Evolutionary conservation across 2,888 invertebrate genomes (phyloP).

Genomic region (Lapara coniferarum): DNA sequence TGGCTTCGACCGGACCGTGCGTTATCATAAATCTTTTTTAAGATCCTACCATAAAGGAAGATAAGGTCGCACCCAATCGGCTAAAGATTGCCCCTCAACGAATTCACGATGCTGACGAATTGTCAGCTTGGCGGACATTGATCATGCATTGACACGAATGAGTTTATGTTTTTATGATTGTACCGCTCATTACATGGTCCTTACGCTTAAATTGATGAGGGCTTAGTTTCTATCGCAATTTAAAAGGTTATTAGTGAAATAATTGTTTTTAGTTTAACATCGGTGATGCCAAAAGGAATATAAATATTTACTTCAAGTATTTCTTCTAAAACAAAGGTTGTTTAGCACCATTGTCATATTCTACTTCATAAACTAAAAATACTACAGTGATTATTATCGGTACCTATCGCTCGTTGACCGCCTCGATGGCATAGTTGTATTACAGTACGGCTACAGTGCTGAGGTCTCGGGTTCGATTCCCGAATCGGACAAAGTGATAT

Average conservation of each 20-base stretch:
- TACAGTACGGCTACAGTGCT: no score
- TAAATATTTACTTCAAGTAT: no score
- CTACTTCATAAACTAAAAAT: no score
- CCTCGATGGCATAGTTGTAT: no score
- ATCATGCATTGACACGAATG: conserved; percentile 18
- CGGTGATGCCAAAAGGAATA: no score
- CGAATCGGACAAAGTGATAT: no score
- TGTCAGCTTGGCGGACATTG: conserved; percentile 50
- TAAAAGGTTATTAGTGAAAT: background rate
- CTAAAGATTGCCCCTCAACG: conserved; percentile 76
- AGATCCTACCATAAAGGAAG: conserved; percentile 81
- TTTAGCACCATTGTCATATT: no score
- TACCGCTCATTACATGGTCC: background rate
- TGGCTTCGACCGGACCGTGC: conserved; percentile 74
- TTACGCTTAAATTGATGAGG: background rate
- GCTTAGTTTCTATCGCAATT: background rate
- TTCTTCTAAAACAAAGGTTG: no score
- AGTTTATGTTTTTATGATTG: conserved; percentile 24
- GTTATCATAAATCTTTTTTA: conserved; percentile 83
- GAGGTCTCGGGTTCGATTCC: no score
- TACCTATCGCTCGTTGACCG: no score
- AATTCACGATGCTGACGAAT: conserved; percentile 78
- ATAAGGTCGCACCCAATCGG: conserved; percentile 81
- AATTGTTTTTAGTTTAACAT: background rate
- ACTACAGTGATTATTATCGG: no score